These are phyloP conservation scores for Drosophila suzukii DNA, from an alignment of 1,140 invertebrate species.

Conservation along the genomic window DNA sequence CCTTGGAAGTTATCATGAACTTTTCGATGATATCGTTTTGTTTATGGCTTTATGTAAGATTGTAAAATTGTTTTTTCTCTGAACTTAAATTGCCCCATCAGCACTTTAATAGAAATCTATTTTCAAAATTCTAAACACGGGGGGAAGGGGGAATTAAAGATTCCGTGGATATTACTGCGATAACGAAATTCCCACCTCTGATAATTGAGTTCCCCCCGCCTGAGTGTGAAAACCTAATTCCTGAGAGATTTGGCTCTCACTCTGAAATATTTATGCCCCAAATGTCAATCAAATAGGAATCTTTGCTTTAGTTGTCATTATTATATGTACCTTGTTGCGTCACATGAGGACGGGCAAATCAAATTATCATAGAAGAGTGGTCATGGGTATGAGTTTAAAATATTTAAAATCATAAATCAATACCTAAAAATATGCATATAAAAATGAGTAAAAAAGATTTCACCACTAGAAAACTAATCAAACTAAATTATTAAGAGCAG, in stretches of 20 bases:
- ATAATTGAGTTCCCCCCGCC: background rate
- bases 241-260: background rate
- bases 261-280: slow-evolving; percentile 16
- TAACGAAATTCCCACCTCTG: background rate
- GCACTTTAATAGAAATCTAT: background rate
- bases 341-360: background rate
- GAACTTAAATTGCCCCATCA: background rate
- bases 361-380: background rate
- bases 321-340: slow-evolving; percentile 1
- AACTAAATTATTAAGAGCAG: too few species aligned
- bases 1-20: slow-evolving; percentile 10
- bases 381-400: background rate
- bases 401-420: background rate
- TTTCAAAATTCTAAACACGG: background rate
- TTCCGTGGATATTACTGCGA: background rate
- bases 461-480: too few species aligned
- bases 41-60: background rate
- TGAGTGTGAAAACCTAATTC: slow-evolving; percentile 13
- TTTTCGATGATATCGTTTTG: background rate
- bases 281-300: slow-evolving; percentile 10
- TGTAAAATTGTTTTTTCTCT: background rate
- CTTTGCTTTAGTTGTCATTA: background rate
- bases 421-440: background rate
- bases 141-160: background rate
- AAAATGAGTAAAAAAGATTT: background rate